Conservation (phyloP, 2,113 vertebrate species). For the Muscicapa adusta region DNA sequence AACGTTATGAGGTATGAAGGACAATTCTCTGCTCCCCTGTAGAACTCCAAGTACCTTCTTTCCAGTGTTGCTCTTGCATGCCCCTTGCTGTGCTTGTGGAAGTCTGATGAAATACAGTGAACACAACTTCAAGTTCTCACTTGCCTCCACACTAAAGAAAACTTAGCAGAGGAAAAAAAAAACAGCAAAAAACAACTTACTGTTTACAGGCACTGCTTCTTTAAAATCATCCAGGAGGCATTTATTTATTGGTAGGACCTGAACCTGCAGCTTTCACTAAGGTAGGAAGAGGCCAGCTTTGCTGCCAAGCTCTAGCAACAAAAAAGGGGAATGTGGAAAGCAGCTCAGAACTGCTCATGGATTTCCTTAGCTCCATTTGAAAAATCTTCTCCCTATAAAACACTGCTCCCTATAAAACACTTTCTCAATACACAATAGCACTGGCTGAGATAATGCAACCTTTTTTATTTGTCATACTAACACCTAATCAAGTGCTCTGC, state of each 20-base stretch:
- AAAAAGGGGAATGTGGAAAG: background rate
- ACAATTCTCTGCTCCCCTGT: background rate
- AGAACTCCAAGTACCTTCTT: background rate
- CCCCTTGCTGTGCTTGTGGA: background rate
- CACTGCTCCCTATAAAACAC: no score
- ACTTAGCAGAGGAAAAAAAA: background rate
- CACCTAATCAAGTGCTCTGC: background rate
- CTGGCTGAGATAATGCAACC: background rate
- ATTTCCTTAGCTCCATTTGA: background rate
- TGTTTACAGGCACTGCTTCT: background rate
- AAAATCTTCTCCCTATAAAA: background rate
- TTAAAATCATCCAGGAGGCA: background rate
- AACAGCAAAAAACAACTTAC: background rate
- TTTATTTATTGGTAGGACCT: background rate
- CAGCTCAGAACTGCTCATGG: background rate
- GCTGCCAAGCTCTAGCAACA: background rate
- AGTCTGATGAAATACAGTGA: background rate
- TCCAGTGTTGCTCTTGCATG: background rate
- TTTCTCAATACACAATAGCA: background rate
- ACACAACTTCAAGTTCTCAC: background rate
- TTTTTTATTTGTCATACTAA: background rate
- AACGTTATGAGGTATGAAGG: conserved; percentile 89
- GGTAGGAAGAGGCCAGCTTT: background rate
- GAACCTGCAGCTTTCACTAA: background rate
- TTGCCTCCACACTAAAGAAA: background rate